Conservation (phyloP, 2,797 vertebrate genomes). For the Tamandua tetradactyla region DNA sequence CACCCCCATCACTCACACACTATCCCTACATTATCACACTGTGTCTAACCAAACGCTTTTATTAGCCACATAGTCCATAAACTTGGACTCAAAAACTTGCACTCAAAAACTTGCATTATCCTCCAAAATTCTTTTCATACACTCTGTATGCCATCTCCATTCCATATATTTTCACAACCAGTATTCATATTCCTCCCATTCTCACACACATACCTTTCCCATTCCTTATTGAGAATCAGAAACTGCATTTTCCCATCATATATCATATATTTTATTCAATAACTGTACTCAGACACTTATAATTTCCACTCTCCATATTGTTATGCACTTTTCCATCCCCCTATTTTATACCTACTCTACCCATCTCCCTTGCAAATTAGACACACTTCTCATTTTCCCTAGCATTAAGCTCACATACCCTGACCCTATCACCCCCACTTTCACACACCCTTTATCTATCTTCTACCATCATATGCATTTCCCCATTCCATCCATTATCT, state of each 20-base stretch:
- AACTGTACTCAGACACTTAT: background rate
- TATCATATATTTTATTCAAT: background rate
- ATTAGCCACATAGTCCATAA: background rate
- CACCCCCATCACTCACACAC: background rate
- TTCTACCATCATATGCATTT: slow-evolving; percentile 14
- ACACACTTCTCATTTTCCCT: background rate
- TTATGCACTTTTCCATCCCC: background rate
- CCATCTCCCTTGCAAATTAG: background rate
- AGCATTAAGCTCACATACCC: background rate
- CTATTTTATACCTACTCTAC: background rate
- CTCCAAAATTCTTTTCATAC: background rate
- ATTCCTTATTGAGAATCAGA: background rate
- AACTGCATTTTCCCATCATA: slow-evolving; percentile 18
- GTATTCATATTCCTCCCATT: background rate
- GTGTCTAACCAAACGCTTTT: background rate
- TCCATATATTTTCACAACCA: background rate
- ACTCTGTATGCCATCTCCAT: background rate
- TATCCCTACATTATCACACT: background rate
- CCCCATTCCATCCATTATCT: background rate
- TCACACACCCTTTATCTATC: background rate
- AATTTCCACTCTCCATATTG: slow-evolving; percentile 13
- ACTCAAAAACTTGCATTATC: background rate
- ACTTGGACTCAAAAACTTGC: background rate
- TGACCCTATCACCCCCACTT: background rate
- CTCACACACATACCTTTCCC: background rate